A percentile compares a stretch with the other conserved stretches of the same genome.
Conservation (phyloP, 2,888 invertebrate genomes). For the Philereme vetulata region DNA sequence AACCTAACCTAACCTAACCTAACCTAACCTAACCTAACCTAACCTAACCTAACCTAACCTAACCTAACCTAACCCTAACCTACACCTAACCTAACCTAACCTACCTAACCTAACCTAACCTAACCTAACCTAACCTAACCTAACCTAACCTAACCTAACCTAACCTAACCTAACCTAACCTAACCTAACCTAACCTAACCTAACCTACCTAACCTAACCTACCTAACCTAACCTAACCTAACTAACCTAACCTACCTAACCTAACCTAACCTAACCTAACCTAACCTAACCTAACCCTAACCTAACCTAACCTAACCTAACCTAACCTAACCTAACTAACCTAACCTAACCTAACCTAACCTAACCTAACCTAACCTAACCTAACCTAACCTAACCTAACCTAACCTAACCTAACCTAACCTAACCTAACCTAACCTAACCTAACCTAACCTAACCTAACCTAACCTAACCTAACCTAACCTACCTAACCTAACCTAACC, state of each 20-base stretch:
- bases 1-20: conserved; percentile 38
- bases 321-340: conserved; percentile 30
- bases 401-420: conserved; percentile 37
- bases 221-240: no score
- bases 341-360: conserved; percentile 28
- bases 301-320: conserved; percentile 35
- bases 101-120: conserved; percentile 24
- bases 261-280: conserved; percentile 32
- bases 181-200: conserved; percentile 30
- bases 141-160: conserved; percentile 24
- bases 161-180: conserved; percentile 22
- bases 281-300: conserved; percentile 32
- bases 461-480: no score
- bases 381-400: conserved; percentile 30
- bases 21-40: conserved; percentile 28
- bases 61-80: no score
- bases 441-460: conserved; percentile 42
- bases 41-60: conserved; percentile 27
- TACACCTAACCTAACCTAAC: no score
- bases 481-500: no score
- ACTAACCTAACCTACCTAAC: no score
- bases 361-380: conserved; percentile 29
- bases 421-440: conserved; percentile 42
- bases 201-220: no score
- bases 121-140: conserved; percentile 26